Evolutionary conservation across 2,797 vertebrate genomes (phyloP).

Genomic region (Schizothorax lantsangensis): DNA sequence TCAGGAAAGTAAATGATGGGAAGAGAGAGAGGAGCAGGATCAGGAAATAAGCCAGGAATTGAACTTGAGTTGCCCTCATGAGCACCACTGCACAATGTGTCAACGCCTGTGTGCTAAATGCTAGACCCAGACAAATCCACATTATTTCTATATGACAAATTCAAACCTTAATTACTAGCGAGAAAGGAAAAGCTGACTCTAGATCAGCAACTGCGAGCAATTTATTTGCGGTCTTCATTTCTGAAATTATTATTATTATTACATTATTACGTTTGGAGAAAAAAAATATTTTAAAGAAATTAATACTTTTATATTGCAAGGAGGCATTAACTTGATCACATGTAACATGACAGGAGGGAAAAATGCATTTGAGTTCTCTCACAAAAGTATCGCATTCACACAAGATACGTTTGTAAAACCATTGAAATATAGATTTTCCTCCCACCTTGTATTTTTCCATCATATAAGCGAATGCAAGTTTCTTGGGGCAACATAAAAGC

Average conservation of each 20-base stretch:
- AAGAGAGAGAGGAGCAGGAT: neutral
- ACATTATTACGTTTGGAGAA: neutral
- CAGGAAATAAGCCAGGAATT: slow-evolving; percentile 16
- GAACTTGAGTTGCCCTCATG: slow-evolving; percentile 27
- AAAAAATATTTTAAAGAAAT: neutral
- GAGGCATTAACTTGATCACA: neutral
- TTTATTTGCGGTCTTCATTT: neutral
- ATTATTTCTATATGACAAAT: slow-evolving; percentile 8
- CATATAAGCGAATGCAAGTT: neutral
- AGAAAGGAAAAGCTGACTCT: neutral
- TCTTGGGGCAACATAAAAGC: neutral
- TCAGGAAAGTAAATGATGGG: neutral
- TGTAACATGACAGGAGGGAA: neutral
- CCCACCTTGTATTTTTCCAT: neutral
- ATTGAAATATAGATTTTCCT: neutral
- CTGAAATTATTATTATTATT: neutral
- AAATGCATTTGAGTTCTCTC: neutral
- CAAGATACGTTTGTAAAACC: neutral
- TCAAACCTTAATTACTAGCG: slow-evolving; percentile 4
- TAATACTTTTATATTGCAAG: neutral
- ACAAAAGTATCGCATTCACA: neutral
- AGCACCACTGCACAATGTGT: slow-evolving; percentile 19
- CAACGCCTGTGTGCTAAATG: neutral
- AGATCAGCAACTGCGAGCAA: neutral
- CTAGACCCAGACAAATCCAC: neutral